Evolutionary conservation across 2,797 vertebrate species (phyloP), one percentile per base, ranked within the genome.

Genomic region (Myotis vivesi): DNA sequence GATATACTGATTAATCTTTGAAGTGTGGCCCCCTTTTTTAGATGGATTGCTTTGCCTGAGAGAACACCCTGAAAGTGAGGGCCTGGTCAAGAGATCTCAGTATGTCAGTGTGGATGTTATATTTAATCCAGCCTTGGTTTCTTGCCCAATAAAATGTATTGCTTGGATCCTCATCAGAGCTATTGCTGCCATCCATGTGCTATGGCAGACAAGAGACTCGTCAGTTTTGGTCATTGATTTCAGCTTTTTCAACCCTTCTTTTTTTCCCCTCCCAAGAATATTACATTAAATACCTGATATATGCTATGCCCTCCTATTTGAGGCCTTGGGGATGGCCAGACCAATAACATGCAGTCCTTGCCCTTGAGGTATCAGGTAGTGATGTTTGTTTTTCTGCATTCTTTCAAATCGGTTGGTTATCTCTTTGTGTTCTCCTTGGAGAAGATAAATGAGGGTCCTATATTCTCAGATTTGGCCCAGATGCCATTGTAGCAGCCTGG

Each of bases 61-160:
- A 84, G 62, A 87, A 87, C 76, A 96, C 46, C 7, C 87, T 64
- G 86, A 75, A 79, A 97, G 96, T 80, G 89, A 20, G 55, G 75
- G 36, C 68, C n/a, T 86, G 87, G 95, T 92, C 73, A 89, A 0
- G 0, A 73, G 57, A 94, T 75, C 90, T 75, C 77, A 28, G 69
- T 89, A 87, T 66, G 15, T 80, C 89, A 82, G 81, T 80, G 82
- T 72, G 77, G 68, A 76, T 88, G 72, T 75, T 94, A 95, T 89
- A 83, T 91, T 97, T 91, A 92, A 92, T 68, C 30, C 33, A 93
- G 30, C 23, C 30, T 89, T 76, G 46, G 33, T 94, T 92, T 86
- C 79, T 89, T 79, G 36, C 36, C 66, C 53, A 75, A 64, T 89
- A 49, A 93, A 92, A 5, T 86, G 3, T 62, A 77, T 73, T 92